Conservation (phyloP, 1,140 invertebrate species). For the Ceratitis capitata region DNA sequence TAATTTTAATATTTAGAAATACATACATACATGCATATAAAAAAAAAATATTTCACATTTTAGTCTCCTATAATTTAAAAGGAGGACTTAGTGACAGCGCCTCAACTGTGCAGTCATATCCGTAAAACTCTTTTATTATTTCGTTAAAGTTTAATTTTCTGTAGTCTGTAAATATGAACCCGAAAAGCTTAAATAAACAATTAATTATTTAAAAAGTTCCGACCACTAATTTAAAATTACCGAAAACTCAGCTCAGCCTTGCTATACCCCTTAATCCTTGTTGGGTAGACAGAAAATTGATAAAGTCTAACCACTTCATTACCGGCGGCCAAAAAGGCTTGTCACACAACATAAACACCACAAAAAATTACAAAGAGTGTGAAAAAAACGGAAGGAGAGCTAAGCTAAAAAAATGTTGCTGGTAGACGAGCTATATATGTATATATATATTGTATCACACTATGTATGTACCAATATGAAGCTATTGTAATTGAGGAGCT, state of each 20-base stretch:
- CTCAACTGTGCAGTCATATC: too few species aligned
- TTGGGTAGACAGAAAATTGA: not conserved
- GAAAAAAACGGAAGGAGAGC: not conserved
- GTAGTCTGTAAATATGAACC: too few species aligned
- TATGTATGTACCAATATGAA: too few species aligned
- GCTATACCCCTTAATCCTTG: not conserved
- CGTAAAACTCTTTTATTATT: too few species aligned
- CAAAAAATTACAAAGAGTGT: slow-evolving; percentile 1
- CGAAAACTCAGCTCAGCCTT: not conserved
- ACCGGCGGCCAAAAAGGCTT: slow-evolving; percentile 6
- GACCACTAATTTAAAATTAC: not conserved
- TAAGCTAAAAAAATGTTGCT: not conserved
- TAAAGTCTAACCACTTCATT: slow-evolving; percentile 34
- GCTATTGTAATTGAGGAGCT: not conserved
- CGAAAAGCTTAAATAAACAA: not conserved
- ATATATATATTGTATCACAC: too few species aligned
- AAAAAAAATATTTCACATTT: too few species aligned
- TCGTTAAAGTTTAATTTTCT: too few species aligned
- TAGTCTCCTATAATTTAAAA: too few species aligned
- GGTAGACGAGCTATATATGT: not conserved
- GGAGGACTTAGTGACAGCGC: too few species aligned
- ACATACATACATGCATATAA: too few species aligned
- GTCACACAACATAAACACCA: slow-evolving; percentile 18
- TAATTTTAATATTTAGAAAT: too few species aligned
- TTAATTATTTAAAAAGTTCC: not conserved